A percentile compares a stretch with the other conserved stretches of the same genome.
Conservation (phyloP, 2,888 invertebrate genomes). For the Agrotis clavis region DNA sequence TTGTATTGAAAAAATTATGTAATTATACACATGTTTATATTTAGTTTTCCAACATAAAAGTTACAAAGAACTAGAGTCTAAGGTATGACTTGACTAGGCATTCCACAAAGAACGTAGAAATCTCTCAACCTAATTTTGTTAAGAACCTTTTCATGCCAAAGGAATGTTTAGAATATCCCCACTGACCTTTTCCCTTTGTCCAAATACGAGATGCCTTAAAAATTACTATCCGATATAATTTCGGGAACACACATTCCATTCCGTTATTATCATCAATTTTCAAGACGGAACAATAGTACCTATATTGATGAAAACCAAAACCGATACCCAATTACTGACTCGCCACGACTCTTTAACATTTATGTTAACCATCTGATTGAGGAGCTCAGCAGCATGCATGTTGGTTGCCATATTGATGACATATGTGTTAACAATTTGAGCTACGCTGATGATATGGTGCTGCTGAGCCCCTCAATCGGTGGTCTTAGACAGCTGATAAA, state of each 20-base stretch:
- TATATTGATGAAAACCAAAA: constrained; percentile 57
- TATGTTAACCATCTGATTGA: no score
- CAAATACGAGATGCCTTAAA: constrained; percentile 38
- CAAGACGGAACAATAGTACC: constrained; percentile 50
- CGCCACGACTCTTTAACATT: no score
- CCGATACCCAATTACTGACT: constrained; percentile 63
- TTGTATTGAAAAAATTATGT: no score
- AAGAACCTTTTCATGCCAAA: constrained; percentile 21
- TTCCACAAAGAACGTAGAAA: constrained; percentile 9
- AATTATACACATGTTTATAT: no score
- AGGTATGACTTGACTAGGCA: not conserved
- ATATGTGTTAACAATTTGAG: no score
- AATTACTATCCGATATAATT: constrained; percentile 34
- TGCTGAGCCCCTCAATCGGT: no score
- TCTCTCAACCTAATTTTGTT: constrained; percentile 18
- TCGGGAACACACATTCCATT: constrained; percentile 31
- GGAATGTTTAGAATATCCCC: constrained; percentile 44
- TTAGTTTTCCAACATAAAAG: no score
- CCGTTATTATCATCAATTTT: constrained; percentile 32
- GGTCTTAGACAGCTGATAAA: no score
- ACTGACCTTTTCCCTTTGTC: constrained; percentile 40
- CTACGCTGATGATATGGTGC: no score
- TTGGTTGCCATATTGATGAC: no score
- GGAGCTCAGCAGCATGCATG: no score
- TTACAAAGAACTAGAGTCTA: not conserved